Base-by-base conservation (phyloP, 2,797 vertebrate species). In the Pitangus sulphuratus region DNA sequence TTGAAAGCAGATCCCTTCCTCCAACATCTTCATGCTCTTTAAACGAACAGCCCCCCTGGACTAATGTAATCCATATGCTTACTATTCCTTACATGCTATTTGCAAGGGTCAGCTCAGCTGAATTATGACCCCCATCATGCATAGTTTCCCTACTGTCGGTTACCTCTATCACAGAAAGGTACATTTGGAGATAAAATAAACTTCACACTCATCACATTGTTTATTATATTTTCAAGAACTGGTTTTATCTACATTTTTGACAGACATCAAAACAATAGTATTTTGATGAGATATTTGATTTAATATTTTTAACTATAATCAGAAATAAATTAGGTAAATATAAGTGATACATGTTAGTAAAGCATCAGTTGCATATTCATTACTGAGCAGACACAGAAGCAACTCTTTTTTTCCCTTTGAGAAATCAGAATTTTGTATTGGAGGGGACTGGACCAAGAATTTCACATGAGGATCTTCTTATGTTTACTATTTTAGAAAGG, bases 11-110 rank as follows among this genome's bases (percentile, higher is more conserved):
- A 97, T 93, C 42, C 56, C 31, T 92, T 62, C 66, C 54, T 90
- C 85, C 58, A 93, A 50, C 75, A 71, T 91, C 70, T 92, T 94
- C 40, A 17, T 79, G 69, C 76, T 96, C 86, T 85, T 97, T 95
- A 97, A 85, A 87, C 82, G 66, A 93, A 92, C 83, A 70, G 81
- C 60, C 84, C 56, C 92, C 75, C 45, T 70, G 69, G 82, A 77
- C 71, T 97, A 95, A 94, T 74, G 37, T 88, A 96, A 95, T 89
- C 95, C 96, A 97, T 87, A 96, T 96, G 92, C 68, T 85, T 79
- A 70, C 74, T 91, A 53, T 21, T 78, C 77, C 33, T 80, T 76
- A 75, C 39, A 89, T 71, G 64, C 56, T 88, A 18, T 84, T 96
- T 28, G 3, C 47, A 95, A 77, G 68, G 86, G 72, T 84, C 91